phyloP scores from a whole-genome alignment of 2,113 vertebrate genomes.

The Ammodytes marinus region DNA sequence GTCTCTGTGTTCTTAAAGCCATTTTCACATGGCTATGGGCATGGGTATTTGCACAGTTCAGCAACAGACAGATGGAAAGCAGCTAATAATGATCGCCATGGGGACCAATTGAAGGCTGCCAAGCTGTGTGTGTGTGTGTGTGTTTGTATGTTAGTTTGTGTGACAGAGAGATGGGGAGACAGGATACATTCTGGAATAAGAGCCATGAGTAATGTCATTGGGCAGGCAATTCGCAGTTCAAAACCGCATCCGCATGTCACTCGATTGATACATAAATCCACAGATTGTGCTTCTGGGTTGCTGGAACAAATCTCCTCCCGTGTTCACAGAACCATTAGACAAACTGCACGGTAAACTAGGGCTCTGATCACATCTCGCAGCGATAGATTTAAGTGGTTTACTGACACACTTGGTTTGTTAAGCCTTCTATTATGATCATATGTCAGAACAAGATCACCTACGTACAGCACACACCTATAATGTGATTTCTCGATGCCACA shows the following conservation, averaged over 20 bases:
- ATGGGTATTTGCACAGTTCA: slow-evolving; percentile 27
- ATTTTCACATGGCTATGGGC: background rate
- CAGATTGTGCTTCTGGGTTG: slow-evolving; percentile 29
- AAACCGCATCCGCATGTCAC: slow-evolving; percentile 52
- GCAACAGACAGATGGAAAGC: slow-evolving; percentile 54
- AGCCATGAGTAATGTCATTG: slow-evolving; percentile 53
- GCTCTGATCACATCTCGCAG: slow-evolving; percentile 54
- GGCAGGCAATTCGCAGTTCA: slow-evolving; percentile 37
- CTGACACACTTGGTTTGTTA: slow-evolving; percentile 59
- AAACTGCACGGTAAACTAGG: slow-evolving; percentile 34
- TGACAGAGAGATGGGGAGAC: slow-evolving; percentile 37
- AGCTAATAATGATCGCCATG: slow-evolving; percentile 67
- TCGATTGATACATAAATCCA: slow-evolving; percentile 48
- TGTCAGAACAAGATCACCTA: slow-evolving; percentile 51
- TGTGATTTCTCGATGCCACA: slow-evolving; percentile 29
- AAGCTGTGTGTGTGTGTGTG: slow-evolving; percentile 30
- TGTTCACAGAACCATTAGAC: slow-evolving; percentile 40
- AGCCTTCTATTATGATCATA: slow-evolving; percentile 60
- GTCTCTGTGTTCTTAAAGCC: background rate
- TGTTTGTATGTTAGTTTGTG: slow-evolving; percentile 30
- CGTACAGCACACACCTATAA: slow-evolving; percentile 16
- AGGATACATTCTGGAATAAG: slow-evolving; percentile 51
- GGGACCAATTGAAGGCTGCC: slow-evolving; percentile 61
- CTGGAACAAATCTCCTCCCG: slow-evolving; percentile 38
- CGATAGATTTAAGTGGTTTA: slow-evolving; percentile 43